Base-by-base conservation (phyloP, 2,888 invertebrate genomes). In the Aromia moschata region DNA sequence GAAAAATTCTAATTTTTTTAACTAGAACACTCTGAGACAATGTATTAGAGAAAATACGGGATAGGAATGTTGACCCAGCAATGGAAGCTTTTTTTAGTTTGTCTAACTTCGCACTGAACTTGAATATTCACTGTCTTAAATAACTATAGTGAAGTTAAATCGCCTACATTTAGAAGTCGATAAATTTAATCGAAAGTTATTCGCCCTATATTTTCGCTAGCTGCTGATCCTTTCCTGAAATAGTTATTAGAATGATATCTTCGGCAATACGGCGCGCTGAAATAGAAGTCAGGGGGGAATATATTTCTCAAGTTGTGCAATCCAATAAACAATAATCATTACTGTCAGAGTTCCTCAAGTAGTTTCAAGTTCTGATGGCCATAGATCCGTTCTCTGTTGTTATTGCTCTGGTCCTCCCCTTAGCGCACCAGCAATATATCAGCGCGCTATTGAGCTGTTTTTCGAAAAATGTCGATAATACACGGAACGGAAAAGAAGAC, bases 241-340 rank as follows among this genome's bases (percentile, higher is more conserved):
- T 20, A 49, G 46, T 49, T 49, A 49, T 49, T 40, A 49, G 25
- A 20, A 38, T 47, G 37, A 47, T 44, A 49, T 56, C 44, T 52
- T 51, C 36, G 33, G 62, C 67, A 67, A 64, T 65, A 67, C 64
- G 64, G 64, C 54, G 58, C 60, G 56, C 51, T 33, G 43, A 46
- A 44, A 59, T 44, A 57, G 49, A 62, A 58, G 61, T 51, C 59
- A 55, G 55, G 58, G 51, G 58, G 60, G 58, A 60, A 65, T 60
- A 60, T 62, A 64, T 60, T 60, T 62, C 63, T 70, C 72, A 75
- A 77, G 70, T 78, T 77, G 72, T 68, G 72, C 76, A 74, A 77
- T 77, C 76, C 74, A 77, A 78, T 78, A 78, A 78, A 78, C 77
- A 78, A 78, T 78, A 77, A 78, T 78, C 78, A 77, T 78, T 77